Evolutionary conservation across 53 echinoderm and acorn worm genomes (phyloP).

Genomic region (Mesocentrotus franciscanus): DNA sequence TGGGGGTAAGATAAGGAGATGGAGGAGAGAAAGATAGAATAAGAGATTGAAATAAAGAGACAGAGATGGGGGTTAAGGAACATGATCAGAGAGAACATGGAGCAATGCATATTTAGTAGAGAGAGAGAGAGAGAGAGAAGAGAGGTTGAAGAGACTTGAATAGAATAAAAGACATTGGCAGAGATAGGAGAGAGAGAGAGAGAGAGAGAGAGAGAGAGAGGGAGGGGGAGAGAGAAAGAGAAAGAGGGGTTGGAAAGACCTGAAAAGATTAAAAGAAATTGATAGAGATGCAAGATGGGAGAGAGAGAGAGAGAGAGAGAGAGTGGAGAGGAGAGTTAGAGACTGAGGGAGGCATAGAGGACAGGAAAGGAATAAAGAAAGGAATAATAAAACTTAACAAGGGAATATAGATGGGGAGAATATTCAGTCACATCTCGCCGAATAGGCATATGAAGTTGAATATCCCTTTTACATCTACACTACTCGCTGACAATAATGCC

Average conservation of each 20-base stretch:
- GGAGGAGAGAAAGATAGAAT: background rate
- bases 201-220: background rate
- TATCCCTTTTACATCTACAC: background rate
- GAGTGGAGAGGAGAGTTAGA: background rate
- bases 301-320: background rate
- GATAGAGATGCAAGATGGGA: background rate
- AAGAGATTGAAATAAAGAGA: background rate
- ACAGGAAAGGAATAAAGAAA: background rate
- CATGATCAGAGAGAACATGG: background rate
- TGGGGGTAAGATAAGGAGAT: slow-evolving; percentile 7
- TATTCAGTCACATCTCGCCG: background rate
- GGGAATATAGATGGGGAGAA: background rate
- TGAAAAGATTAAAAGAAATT: background rate
- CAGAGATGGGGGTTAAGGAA: background rate
- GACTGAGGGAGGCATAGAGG: background rate
- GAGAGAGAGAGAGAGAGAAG: background rate
- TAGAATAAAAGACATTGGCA: background rate
- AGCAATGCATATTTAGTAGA: background rate
- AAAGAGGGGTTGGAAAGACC: background rate
- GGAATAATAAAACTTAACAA: background rate
- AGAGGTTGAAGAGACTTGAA: background rate
- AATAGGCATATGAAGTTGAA: background rate
- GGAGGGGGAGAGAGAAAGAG: background rate
- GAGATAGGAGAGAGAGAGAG: background rate
- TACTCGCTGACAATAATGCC: background rate